Conservation (phyloP, 2,888 invertebrate genomes). For the Caenorhabditis angaria region DNA sequence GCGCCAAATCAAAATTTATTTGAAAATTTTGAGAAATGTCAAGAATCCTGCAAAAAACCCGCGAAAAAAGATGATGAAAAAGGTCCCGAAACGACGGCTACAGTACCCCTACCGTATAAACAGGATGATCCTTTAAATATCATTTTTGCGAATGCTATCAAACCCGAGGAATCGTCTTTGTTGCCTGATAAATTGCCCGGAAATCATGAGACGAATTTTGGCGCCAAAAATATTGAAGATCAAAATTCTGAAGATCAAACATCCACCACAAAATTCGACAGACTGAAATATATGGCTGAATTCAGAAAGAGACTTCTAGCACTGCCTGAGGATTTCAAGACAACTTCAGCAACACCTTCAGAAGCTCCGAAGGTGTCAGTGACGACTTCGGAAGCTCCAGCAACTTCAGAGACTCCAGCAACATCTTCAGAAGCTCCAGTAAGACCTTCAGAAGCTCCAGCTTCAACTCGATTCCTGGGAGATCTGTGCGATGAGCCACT, state of each 20-base stretch:
- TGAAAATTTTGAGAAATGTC: conserved; percentile 32
- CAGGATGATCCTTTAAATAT: conserved; percentile 30
- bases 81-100: neutral
- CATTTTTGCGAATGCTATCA: conserved; percentile 34
- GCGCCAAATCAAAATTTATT: conserved; percentile 41
- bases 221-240: too few relatives aligned
- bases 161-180: conserved; percentile 25
- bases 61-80: neutral
- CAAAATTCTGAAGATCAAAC: conserved; percentile 14
- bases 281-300: conserved; percentile 50
- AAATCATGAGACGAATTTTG: conserved; percentile 32
- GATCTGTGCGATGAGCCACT: conserved; percentile 54
- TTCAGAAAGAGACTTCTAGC: conserved; percentile 36
- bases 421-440: conserved; percentile 11
- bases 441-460: neutral
- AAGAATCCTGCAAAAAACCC: neutral
- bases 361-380: neutral
- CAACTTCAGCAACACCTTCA: neutral
- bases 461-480: conserved; percentile 1
- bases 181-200: conserved; percentile 37
- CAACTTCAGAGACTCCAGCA: neutral
- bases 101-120: conserved; percentile 12
- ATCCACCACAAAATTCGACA: conserved; percentile 42
- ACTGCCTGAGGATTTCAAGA: conserved; percentile 27
- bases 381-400: neutral